A percentile compares a stretch with the other conserved stretches of the same genome.
Evolutionary conservation across 2,797 vertebrate genomes (phyloP).

Genomic region (Sandelia bainsii): DNA sequence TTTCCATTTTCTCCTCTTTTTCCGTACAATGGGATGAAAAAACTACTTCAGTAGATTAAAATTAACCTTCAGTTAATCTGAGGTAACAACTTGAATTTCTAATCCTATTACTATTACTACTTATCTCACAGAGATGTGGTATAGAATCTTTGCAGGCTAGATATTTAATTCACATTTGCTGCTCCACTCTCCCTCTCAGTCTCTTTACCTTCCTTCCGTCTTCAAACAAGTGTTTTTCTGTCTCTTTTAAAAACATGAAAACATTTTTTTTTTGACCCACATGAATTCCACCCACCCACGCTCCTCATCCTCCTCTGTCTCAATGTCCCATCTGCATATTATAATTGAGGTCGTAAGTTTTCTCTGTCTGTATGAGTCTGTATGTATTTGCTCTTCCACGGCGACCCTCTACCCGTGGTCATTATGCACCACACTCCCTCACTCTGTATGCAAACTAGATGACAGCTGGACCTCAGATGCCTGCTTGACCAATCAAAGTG

Average conservation of each 20-base stretch:
- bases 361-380: constrained; percentile 5
- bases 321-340: constrained; percentile 48
- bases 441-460: constrained; percentile 59
- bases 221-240: not conserved
- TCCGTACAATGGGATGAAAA: too few relatives aligned
- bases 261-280: not conserved
- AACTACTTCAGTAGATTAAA: too few relatives aligned
- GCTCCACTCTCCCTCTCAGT: not conserved
- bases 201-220: not conserved
- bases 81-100: too few relatives aligned
- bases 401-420: constrained; percentile 30
- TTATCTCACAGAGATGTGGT: too few relatives aligned
- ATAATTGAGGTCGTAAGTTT: constrained; percentile 51
- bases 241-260: not conserved
- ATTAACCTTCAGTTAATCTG: too few relatives aligned
- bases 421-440: constrained; percentile 39
- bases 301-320: not conserved
- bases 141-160: too few relatives aligned
- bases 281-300: not conserved
- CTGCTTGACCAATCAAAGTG: constrained; percentile 4
- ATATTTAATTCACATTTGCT: too few relatives aligned
- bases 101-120: too few relatives aligned
- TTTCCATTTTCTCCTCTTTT: too few relatives aligned
- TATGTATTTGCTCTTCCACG: constrained; percentile 26
- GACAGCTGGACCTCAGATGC: constrained; percentile 24